These are phyloP conservation scores for Amphiura filiformis DNA, from an alignment of 35 echinoderm and acorn worm genomes.

Conservation along the genomic window DNA sequence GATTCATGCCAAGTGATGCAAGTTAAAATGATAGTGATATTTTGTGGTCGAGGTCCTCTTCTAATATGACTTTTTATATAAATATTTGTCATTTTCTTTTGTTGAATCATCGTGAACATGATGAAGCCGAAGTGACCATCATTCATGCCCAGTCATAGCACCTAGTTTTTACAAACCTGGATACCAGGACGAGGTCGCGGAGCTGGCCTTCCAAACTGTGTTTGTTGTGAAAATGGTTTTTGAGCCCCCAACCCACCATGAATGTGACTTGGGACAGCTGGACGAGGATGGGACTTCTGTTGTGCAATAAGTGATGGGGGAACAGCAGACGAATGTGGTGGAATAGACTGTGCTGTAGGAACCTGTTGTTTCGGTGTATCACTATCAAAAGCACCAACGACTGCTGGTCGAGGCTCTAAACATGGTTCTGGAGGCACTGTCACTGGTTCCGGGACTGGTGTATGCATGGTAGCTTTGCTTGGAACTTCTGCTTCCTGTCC, in stretches of 20 bases:
- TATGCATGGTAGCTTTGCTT: background rate
- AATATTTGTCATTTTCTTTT: no score
- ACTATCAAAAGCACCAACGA: background rate
- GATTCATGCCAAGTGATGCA: no score
- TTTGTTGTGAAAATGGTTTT: background rate
- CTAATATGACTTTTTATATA: no score
- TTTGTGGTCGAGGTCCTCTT: no score
- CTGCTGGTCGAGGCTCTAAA: background rate
- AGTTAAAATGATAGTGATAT: no score
- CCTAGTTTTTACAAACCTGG: background rate
- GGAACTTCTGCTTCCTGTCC: background rate
- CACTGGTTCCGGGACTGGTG: background rate
- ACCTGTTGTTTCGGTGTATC: background rate
- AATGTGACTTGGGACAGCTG: background rate
- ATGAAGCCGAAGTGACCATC: no score
- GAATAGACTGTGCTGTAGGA: background rate
- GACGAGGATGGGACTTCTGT: background rate
- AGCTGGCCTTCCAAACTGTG: background rate
- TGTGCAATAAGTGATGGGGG: no score
- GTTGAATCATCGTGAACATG: no score
- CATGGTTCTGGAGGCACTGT: background rate
- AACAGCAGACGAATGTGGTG: background rate
- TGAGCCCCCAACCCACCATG: background rate
- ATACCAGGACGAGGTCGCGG: background rate
- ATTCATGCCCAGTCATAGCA: no score